Conservation (phyloP, 2,888 invertebrate species). For the Lasioglossum calceatum region DNA sequence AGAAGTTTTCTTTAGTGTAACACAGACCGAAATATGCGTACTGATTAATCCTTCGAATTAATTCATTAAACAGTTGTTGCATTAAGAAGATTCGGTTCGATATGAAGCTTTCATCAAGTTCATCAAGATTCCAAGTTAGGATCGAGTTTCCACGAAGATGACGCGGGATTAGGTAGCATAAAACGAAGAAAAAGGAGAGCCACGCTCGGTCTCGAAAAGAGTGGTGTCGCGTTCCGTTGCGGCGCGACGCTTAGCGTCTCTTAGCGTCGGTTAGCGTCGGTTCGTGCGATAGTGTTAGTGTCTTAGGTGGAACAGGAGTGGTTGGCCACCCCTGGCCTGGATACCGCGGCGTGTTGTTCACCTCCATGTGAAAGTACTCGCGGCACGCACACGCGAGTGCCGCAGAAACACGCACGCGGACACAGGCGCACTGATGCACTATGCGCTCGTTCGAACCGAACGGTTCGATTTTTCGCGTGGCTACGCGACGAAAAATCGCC, state of each 20-base stretch:
- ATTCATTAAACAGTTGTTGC: neutral
- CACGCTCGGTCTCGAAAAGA: slow-evolving; percentile 20
- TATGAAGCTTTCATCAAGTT: neutral
- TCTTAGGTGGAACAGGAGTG: slow-evolving; percentile 70
- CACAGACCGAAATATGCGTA: too few relatives aligned
- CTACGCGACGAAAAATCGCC: neutral
- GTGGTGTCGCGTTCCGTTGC: slow-evolving; percentile 13
- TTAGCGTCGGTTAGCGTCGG: slow-evolving; percentile 6
- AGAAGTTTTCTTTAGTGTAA: too few relatives aligned
- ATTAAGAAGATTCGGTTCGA: neutral
- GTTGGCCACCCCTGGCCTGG: slow-evolving; percentile 83
- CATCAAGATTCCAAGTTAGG: neutral
- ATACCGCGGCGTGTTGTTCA: slow-evolving; percentile 82
- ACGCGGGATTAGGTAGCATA: neutral
- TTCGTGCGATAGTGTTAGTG: slow-evolving; percentile 62
- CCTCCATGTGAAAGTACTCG: slow-evolving; percentile 82
- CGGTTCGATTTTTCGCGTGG: neutral
- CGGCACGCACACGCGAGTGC: slow-evolving; percentile 54
- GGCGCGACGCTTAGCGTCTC: neutral
- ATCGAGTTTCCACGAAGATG: neutral
- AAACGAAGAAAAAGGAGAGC: neutral
- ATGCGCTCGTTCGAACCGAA: neutral
- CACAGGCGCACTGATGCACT: slow-evolving; percentile 30
- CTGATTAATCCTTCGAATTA: too few relatives aligned
- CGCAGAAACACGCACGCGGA: slow-evolving; percentile 35